Evolutionary conservation across 2,113 vertebrate species (phyloP).

Genomic region (Callithrix jacchus): DNA sequence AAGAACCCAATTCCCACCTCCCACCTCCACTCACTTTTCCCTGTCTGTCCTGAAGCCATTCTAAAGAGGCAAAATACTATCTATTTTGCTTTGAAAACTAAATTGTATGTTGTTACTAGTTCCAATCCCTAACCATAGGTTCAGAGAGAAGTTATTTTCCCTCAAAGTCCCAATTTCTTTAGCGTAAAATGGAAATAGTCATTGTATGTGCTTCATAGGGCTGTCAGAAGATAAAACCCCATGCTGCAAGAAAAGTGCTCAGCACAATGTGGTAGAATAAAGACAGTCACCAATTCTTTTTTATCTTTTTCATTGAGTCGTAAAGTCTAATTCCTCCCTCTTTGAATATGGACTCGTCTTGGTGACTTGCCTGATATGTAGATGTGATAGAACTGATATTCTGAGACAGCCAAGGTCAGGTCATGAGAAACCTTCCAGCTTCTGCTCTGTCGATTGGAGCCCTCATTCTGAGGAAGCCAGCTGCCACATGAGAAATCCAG

Average conservation of each 20-base stretch:
- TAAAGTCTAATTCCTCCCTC: not conserved
- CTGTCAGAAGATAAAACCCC: not conserved
- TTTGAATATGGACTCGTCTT: not conserved
- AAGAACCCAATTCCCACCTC: not conserved
- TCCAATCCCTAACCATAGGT: not conserved
- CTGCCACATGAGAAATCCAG: not conserved
- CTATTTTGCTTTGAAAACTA: constrained; percentile 33
- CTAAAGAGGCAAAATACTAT: not conserved
- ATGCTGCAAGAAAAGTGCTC: not conserved
- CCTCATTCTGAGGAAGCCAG: not conserved
- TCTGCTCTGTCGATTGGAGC: not conserved
- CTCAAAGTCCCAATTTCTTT: constrained; percentile 25
- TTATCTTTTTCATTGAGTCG: not conserved
- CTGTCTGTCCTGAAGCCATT: not conserved
- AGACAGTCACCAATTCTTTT: not conserved
- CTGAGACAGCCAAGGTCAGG: not conserved
- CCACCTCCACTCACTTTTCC: not conserved
- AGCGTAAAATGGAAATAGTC: constrained; percentile 25
- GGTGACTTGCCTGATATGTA: not conserved
- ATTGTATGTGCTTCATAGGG: not conserved
- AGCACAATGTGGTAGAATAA: not conserved
- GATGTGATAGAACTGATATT: not conserved
- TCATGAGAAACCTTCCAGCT: not conserved
- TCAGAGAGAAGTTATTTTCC: not conserved
- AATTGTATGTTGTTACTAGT: not conserved